phyloP scores from a whole-genome alignment of 23 tunicate genomes.

The Halocynthia aurantium region DNA sequence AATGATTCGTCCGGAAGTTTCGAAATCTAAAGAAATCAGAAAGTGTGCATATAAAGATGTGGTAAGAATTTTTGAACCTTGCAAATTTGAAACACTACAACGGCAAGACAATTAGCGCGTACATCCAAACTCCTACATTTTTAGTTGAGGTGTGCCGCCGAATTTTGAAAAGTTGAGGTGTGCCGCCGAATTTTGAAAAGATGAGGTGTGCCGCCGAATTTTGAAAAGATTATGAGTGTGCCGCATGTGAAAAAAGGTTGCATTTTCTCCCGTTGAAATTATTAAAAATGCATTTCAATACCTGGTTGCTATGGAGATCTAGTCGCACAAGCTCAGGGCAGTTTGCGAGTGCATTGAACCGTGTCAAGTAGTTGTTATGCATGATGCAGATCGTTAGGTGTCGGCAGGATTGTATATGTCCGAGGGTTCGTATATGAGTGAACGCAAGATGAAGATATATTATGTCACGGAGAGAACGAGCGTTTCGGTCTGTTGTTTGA shows the following conservation, averaged over 20 bases:
- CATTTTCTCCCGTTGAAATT: no score
- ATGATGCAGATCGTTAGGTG: conserved; percentile 64
- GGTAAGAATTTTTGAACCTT: neutral
- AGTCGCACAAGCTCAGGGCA: conserved; percentile 61
- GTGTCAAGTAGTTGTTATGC: conserved; percentile 69
- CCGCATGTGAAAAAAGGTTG: no score
- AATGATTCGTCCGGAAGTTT: conserved; percentile 74
- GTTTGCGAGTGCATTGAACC: conserved; percentile 68
- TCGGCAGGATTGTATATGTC: conserved; percentile 77
- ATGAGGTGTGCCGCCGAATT: no score
- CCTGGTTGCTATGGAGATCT: conserved; percentile 93
- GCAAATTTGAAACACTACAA: no score
- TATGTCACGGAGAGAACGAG: conserved; percentile 53
- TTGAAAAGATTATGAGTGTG: no score
- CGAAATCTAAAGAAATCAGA: conserved; percentile 28
- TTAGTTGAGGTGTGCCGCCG: no score
- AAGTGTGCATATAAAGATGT: neutral
- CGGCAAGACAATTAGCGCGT: no score
- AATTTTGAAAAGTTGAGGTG: no score
- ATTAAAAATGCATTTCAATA: neutral
- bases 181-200: no score
- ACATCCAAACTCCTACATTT: no score
- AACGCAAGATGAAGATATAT: conserved; percentile 50
- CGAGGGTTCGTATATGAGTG: conserved; percentile 60
- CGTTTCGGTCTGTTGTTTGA: conserved; percentile 30